These are phyloP conservation scores for Melinaea marsaeus DNA, from an alignment of 2,888 invertebrate species.

Conservation along the genomic window DNA sequence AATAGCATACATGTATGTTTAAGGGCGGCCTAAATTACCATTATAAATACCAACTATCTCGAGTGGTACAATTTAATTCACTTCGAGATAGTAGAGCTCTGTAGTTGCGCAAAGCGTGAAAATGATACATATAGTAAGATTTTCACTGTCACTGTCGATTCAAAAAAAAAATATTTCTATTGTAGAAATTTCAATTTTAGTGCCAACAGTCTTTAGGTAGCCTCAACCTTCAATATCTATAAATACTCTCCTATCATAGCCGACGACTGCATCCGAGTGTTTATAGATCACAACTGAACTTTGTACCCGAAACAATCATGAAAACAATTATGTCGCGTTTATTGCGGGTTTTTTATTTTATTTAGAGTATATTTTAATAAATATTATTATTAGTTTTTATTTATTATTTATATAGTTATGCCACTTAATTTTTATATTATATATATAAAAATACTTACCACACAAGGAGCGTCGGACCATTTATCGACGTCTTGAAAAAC, in stretches of 20 bases:
- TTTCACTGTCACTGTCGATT: no score
- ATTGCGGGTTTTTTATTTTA: constrained; percentile 28
- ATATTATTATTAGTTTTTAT: neutral
- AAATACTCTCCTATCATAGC: constrained; percentile 51
- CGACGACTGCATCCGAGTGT: constrained; percentile 43
- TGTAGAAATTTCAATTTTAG: constrained; percentile 16
- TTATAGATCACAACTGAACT: constrained; percentile 53
- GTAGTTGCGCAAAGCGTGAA: neutral
- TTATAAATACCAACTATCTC: no score
- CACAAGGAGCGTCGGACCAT: constrained; percentile 78
- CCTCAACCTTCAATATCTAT: constrained; percentile 68
- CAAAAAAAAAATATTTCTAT: constrained; percentile 3
- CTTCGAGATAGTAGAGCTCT: neutral
- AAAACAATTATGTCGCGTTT: constrained; percentile 37
- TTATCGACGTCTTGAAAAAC: constrained; percentile 77
- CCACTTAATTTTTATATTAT: neutral
- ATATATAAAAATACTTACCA: constrained; percentile 73
- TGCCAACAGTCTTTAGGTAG: constrained; percentile 40
- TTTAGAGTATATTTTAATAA: neutral
- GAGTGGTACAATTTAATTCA: no score
- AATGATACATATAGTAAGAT: no score
- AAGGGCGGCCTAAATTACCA: no score
- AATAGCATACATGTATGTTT: no score
- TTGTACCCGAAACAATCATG: constrained; percentile 55
- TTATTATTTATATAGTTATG: neutral